Evolutionary conservation across 1,140 invertebrate genomes (phyloP), one percentile per base, ranked within the genome.

Genomic region (Nasonia vitripennis): DNA sequence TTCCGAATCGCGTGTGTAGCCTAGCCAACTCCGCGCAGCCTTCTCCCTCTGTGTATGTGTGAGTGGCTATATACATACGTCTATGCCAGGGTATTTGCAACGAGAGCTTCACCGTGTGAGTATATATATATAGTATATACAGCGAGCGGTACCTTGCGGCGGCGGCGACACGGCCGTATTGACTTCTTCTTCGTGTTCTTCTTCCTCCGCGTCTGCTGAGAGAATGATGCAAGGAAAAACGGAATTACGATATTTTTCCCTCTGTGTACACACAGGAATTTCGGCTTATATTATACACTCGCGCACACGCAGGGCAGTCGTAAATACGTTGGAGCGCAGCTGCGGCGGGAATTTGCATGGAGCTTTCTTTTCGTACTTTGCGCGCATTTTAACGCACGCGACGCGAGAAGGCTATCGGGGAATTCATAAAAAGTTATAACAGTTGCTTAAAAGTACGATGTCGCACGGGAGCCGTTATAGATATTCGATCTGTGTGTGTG

Each of bases 1-100:
- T 89, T 87, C 87, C 82, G 88, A 89, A 87, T 90, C 89, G 88
- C 89, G 88, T 89, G 89, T 88, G 75, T 87, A 87, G 87, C 87
- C 84, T 5, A 62, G 81, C 41, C 81, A 48, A 11, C 14, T 17
- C 48, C 48, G 23, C 12, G 11, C 27, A 41, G 75, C 78, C 88
- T 81, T 14, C 82, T 78, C 73, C 17, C 86, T 37, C 74, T 17
- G 77, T 23, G 34, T 17, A 71, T 62, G 17, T 62, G 55, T 62
- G 55, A n/a, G 55, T n/a, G 23, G 48, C 51, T 80, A 67, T 12
- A 27, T 73, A 14, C 17, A 68, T 23, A 31, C 48, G 41, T 5
- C 10, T 34, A 41, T 62, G 7, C 41, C n/a, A 71, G 11, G 6
- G 67, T 80, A 81, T 73, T 73, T 55, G 68, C 68, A 51, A 73